Evolutionary conservation across 2,888 invertebrate genomes (phyloP).

Genomic region (Elegia similella): DNA sequence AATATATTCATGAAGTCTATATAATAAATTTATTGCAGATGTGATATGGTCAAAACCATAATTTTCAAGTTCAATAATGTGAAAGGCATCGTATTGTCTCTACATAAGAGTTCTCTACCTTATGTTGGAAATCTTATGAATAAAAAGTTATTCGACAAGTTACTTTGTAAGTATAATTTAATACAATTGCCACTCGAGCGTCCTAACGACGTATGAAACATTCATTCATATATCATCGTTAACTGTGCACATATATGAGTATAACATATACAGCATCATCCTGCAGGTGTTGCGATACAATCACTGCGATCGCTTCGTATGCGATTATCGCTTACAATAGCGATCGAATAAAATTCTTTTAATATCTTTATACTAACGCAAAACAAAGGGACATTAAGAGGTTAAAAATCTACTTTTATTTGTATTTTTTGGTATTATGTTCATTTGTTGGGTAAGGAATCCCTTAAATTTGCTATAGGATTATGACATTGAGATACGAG

Average conservation of each 20-base stretch:
- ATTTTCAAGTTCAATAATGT: neutral
- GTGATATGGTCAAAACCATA: neutral
- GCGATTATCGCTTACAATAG: conserved; percentile 31
- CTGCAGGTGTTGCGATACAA: conserved; percentile 30
- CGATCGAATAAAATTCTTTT: conserved; percentile 22
- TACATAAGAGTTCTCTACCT: neutral
- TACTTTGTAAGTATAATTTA: conserved; percentile 11
- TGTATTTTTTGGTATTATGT: no score
- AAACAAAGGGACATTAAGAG: conserved; percentile 19
- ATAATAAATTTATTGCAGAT: no score
- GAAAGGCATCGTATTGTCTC: neutral
- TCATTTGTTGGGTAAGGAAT: no score
- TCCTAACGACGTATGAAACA: conserved; percentile 13
- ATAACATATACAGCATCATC: conserved; percentile 17
- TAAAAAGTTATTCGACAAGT: conserved; percentile 12
- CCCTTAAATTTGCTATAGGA: no score
- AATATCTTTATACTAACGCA: conserved; percentile 22
- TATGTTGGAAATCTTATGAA: neutral
- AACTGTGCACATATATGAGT: conserved; percentile 8
- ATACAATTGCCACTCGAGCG: conserved; percentile 11
- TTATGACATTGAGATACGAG: no score
- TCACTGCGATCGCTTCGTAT: conserved; percentile 27
- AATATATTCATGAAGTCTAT: no score
- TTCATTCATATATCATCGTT: conserved; percentile 14
- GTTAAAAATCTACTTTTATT: neutral